A percentile compares a stretch with the other conserved stretches of the same genome.
Evolutionary conservation across 1,140 invertebrate species (phyloP).

Genomic region (Pomacea maculata): DNA sequence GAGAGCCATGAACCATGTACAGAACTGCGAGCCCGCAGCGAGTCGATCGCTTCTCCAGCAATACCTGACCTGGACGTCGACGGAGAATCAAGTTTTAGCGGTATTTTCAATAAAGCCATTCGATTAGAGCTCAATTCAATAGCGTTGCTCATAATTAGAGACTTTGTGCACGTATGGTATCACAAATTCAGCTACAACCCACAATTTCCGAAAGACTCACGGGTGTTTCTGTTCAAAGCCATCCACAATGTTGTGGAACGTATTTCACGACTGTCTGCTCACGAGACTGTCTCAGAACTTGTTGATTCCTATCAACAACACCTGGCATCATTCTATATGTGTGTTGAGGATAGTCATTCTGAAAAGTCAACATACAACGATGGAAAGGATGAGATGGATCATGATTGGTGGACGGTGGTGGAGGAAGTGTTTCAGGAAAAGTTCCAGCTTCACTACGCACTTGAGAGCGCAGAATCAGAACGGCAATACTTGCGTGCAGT

Average conservation of each 20-base stretch:
- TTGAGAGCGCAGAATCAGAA: conserved; percentile 33
- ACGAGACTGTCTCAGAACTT: conserved; percentile 24
- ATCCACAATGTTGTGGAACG: conserved; percentile 25
- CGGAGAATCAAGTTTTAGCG: conserved; percentile 3
- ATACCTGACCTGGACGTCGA: conserved; percentile 10
- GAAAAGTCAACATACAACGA: neutral
- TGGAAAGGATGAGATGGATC: conserved; percentile 12
- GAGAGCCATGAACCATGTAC: neutral
- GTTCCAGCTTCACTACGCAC: conserved; percentile 37
- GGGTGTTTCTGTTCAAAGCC: conserved; percentile 26
- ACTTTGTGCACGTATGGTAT: conserved; percentile 47
- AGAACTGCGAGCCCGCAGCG: conserved; percentile 4
- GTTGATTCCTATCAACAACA: conserved; percentile 39
- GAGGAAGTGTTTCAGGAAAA: conserved; percentile 44
- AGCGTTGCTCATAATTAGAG: conserved; percentile 36
- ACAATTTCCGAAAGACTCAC: conserved; percentile 35
- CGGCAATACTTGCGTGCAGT: conserved; percentile 32
- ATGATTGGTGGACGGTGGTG: conserved; percentile 9
- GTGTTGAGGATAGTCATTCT: conserved; percentile 30
- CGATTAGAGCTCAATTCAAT: conserved; percentile 37
- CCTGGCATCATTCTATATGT: conserved; percentile 30
- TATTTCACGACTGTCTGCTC: conserved; percentile 23
- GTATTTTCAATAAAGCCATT: conserved; percentile 20
- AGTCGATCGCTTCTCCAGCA: conserved; percentile 1
- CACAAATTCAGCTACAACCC: conserved; percentile 27